A percentile compares a stretch with the other conserved stretches of the same genome.
These are phyloP conservation scores for Nowickia ferox DNA, from an alignment of 2,888 invertebrate genomes.

Conservation along the genomic window DNA sequence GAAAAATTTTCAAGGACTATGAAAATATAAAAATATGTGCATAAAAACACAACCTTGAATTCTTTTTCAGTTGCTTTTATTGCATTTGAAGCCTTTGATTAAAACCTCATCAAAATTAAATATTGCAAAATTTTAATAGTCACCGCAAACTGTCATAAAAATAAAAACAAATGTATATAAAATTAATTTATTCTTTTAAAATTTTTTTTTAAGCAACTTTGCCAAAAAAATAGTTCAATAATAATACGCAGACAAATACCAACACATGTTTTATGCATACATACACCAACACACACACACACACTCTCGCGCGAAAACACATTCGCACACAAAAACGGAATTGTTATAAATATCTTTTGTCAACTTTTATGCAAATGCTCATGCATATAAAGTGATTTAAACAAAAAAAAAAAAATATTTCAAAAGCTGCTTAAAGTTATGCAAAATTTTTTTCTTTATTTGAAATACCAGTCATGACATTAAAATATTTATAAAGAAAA, in stretches of 20 bases:
- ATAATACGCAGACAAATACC: conserved; percentile 31
- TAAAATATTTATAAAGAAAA: conserved; percentile 45
- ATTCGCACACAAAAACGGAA: not conserved
- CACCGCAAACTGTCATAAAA: conserved; percentile 14
- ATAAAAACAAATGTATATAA: not conserved
- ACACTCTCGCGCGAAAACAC: not conserved
- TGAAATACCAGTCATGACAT: conserved; percentile 44
- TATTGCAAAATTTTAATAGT: conserved; percentile 21
- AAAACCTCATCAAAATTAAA: conserved; percentile 16
- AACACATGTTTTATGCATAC: not conserved
- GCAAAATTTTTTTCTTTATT: conserved; percentile 46
- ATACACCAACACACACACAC: not conserved
- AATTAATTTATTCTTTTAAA: conserved; percentile 26
- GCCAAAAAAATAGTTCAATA: conserved; percentile 52
- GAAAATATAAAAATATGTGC: not conserved
- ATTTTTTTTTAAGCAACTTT: conserved; percentile 17
- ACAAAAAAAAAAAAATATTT: not conserved
- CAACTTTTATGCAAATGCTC: conserved; percentile 56
- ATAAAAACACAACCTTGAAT: conserved; percentile 33
- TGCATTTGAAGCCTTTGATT: conserved; percentile 22
- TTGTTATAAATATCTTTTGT: conserved; percentile 51
- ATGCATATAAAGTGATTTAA: conserved; percentile 21
- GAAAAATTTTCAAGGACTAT: conserved; percentile 6
- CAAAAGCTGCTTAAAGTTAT: conserved; percentile 62
- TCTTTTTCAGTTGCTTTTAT: not conserved